Percentiles rank a stretch among this genome's conserved stretches.
Conservation (phyloP, 2,888 invertebrate species). For the Sericinus montela region DNA sequence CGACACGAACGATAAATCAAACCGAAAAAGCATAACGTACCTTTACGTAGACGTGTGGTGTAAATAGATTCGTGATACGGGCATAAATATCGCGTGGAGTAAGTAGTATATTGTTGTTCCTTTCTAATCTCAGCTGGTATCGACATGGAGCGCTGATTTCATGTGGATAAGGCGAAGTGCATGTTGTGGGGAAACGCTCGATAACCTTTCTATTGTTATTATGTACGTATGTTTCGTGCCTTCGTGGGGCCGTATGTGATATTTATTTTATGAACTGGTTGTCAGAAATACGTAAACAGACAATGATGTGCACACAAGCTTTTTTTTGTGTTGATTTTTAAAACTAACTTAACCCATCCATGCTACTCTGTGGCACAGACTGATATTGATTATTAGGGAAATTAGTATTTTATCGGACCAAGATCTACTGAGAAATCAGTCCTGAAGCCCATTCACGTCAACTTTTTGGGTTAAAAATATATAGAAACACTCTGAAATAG, state of each 20-base stretch:
- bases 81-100: constrained; percentile 18
- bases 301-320: no score
- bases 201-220: neutral
- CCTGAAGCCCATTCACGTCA: no score
- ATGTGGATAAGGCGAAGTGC: neutral
- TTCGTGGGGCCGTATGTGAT: neutral
- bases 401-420: no score
- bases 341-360: no score
- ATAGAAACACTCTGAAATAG: no score
- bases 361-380: no score
- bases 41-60: constrained; percentile 11
- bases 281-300: no score
- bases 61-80: constrained; percentile 16
- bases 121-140: constrained; percentile 9
- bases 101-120: constrained; percentile 17
- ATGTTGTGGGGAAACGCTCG: neutral
- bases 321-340: no score
- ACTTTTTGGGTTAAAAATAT: no score
- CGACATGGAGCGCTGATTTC: constrained; percentile 3
- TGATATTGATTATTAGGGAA: no score
- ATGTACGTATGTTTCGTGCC: neutral
- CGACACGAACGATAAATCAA: constrained; percentile 20
- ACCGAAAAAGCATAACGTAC: constrained; percentile 3
- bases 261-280: no score
- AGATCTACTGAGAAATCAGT: no score